Base-by-base conservation (phyloP, 2,888 invertebrate species). In the Caenorhabditis uteleia region DNA sequence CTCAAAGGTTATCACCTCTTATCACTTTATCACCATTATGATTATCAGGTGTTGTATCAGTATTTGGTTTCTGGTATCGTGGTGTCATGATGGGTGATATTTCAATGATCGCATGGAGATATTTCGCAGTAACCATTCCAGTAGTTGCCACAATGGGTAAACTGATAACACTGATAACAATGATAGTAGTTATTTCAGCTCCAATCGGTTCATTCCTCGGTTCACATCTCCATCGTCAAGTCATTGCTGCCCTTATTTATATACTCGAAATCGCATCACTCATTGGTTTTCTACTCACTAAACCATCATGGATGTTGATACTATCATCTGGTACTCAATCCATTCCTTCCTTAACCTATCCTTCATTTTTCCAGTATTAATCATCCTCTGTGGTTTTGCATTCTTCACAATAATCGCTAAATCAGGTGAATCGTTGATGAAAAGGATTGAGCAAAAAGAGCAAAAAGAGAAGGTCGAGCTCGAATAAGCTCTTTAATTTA, bases 1-100 rank as follows among this genome's bases (percentile, higher is more conserved):
- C 59, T 80, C 3, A 82, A 53, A 27, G 50, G 42, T 50, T 16
- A 20, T 33, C 4, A n/a, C n/a, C n/a, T n/a, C n/a, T n/a, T n/a
- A n/a, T n/a, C n/a, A n/a, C n/a, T n/a, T 14, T 7, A 14, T 29
- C 31, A 29, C 31, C 14, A 29, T 7, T 29, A 29, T n/a, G n/a
- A n/a, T 16, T 40, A 40, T 7, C 33, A 50, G 75, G 82, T 8
- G 31, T 78, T 44, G 68, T 68, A 20, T 69, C 78, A 8, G 42
- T 70, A 23, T 64, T 78, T 45, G 70, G 76, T 14, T 62, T 68
- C 40, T 83, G 74, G 58, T 77, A 79, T 61, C 68, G 80, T 14
- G 68, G 69, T 0, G 61, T 77, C 23, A 68, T 76, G 54, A 61
- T 65, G 60, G 65, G 60, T 18, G 68, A 70, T 27, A 60, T 77